Base-by-base conservation (phyloP, 2,113 vertebrate genomes). In the Sapajus apella region DNA sequence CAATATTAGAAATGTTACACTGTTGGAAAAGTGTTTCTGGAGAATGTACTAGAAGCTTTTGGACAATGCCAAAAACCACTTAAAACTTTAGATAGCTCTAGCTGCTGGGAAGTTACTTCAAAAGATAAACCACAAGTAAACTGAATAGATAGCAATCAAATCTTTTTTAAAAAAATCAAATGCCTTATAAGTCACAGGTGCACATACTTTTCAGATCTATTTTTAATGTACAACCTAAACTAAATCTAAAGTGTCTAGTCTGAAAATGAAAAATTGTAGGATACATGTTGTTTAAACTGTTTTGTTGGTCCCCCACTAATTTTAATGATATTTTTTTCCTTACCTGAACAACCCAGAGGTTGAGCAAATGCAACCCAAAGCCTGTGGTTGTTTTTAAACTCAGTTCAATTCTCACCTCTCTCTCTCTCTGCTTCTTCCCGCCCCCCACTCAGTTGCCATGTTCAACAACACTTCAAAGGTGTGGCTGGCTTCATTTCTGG, bases 381-480 rank as follows among this genome's bases (percentile, higher is more conserved):
- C 75, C 81, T 96, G 37, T 64, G 70, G 70, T 93, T 98, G 91
- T 97, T 92, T 97, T 94, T 61, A 93, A 97, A 97, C 66, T 95
- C 89, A 94, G 92, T 58, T 92, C 83, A 0, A 56, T 90, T 89
- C 92, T 91, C 96, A 96, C 75, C n/a, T 93, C 55, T 93, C 50
- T 95, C 20, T 64, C 21, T 64, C 80, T 90, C 86, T 87, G 79
- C 70, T 70, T 89, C 94, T 95, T 97, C 52, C 95, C 66, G 47
- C 86, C 91, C 93, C 92, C 93, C 3, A 87, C 91, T 89, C 70
- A 87, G 88, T 90, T 97, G 75, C 83, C 91, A 94, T 93, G 96
- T 97, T 97, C 96, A 97, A 97, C 94, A 96, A 90, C 95, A 97
- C 95, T 97, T 97, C 96, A 98, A 96, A 97, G 85, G 77, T 97